A percentile compares a stretch with the other conserved stretches of the same genome.
These are phyloP conservation scores for Microcebus jonahi DNA, from an alignment of 2,113 vertebrate species.

Conservation along the genomic window DNA sequence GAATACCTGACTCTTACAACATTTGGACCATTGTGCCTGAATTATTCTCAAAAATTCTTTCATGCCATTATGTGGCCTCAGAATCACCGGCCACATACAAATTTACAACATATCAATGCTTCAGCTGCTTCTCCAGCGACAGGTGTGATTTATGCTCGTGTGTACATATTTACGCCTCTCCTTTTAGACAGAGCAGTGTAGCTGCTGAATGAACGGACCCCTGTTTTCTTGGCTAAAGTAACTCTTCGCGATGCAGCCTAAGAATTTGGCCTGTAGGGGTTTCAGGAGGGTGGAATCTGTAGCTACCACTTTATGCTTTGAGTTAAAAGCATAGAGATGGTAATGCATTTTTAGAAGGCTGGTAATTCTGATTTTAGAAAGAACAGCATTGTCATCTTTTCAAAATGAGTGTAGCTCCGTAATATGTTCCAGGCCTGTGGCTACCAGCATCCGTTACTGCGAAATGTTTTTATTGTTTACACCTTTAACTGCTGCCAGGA, in stretches of 20 bases:
- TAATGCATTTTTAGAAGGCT: conserved; percentile 26
- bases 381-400: neutral
- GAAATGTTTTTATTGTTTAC: neutral
- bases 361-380: conserved; percentile 6
- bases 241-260: neutral
- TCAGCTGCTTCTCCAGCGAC: neutral
- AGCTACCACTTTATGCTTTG: neutral
- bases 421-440: neutral
- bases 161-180: neutral
- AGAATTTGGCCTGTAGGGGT: neutral
- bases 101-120: neutral
- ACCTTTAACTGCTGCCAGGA: neutral
- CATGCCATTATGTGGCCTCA: neutral
- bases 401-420: neutral
- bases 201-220: neutral
- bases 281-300: neutral
- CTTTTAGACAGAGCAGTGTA: neutral
- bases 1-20: no score
- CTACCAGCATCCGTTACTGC: neutral
- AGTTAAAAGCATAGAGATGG: neutral
- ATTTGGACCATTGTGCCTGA: neutral
- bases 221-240: neutral
- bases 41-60: neutral
- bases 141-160: neutral
- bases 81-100: neutral